Evolutionary conservation across 1,140 invertebrate species (phyloP).

Genomic region (Sinella curviseta): DNA sequence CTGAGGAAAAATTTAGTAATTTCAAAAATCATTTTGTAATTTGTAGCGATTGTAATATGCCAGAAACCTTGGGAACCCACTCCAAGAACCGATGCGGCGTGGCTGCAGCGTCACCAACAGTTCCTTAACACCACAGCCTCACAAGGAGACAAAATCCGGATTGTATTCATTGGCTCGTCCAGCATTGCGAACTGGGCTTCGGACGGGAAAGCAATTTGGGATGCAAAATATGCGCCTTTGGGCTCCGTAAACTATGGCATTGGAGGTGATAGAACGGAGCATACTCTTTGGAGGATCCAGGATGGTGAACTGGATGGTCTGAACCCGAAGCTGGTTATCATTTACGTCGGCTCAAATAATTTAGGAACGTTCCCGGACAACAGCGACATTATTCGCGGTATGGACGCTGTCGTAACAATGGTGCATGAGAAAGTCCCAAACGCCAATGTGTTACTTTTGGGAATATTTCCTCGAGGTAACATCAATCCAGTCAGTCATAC

Average conservation of each 20-base stretch:
- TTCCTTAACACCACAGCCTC: conserved; percentile 1
- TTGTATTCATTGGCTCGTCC: conserved; percentile 33
- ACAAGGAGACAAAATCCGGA: background rate
- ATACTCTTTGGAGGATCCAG: conserved; percentile 62
- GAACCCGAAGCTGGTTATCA: conserved; percentile 56
- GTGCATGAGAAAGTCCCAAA: background rate
- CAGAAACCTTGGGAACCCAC: background rate
- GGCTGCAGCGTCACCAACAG: background rate
- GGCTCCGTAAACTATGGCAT: conserved; percentile 62
- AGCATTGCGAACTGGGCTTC: conserved; percentile 4
- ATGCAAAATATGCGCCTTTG: conserved; percentile 37
- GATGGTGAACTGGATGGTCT: conserved; percentile 63
- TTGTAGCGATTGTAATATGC: background rate
- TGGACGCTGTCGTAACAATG: background rate
- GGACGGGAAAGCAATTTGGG: conserved; percentile 24
- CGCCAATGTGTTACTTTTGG: background rate
- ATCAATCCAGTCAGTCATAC: background rate
- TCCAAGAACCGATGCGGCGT: background rate
- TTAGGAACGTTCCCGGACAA: background rate
- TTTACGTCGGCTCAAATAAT: conserved; percentile 44
- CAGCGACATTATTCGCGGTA: background rate
- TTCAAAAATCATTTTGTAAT: background rate
- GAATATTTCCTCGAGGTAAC: background rate
- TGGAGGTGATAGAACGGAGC: conserved; percentile 61
- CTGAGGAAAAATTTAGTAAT: conserved; percentile 2